Evolutionary conservation across 2,797 vertebrate genomes (phyloP), one percentile per base, ranked within the genome.

Genomic region (Myotis daubentonii): DNA sequence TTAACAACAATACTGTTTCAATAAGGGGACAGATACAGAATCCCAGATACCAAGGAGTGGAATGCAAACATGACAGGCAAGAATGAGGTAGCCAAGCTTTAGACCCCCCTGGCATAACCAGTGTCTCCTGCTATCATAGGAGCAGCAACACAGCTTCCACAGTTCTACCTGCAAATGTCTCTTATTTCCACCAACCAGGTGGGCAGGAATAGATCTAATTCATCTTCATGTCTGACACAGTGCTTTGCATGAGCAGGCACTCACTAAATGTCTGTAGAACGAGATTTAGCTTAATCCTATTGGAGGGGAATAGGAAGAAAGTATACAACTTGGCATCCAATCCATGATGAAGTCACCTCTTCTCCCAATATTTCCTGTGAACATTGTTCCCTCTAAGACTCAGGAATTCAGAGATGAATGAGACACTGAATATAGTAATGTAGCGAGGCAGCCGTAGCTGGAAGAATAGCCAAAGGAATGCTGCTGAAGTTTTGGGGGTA

Each of bases 251-350:
- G 4, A 57, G 41, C 0, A 60, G 49, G 49, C 55, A 70, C 33
- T 75, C 83, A 55, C 13, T 17, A 47, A 12, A 15, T 62, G 65
- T 60, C 62, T 81, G 28, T 12, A 49, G 71, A 53, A 74, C 30
- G 22, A 44, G 51, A 89, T 60, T 84, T 11, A n/a, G n/a, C 10
- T 3, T 7, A 68, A 85, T 72, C 62, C 55, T 30, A 80, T 33
- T 41, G n/a, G 57, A 78, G 4, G 3, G 16, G 49, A 94, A 87
- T 1, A 87, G 91, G 23, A 81, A 71, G n/a, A 51, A 68, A 90
- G 80, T 62, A 68, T 75, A 71, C 76, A 36, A 38, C 33, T 4
- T 25, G 15, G 30, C 19, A 30, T 38, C 28, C 75, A 38, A 17
- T 1, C 33, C 13, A 8, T 5, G 12, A 84, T 11, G 3, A 60